Conservation (phyloP, 2,888 invertebrate species). For the Morinoia aosen region DNA sequence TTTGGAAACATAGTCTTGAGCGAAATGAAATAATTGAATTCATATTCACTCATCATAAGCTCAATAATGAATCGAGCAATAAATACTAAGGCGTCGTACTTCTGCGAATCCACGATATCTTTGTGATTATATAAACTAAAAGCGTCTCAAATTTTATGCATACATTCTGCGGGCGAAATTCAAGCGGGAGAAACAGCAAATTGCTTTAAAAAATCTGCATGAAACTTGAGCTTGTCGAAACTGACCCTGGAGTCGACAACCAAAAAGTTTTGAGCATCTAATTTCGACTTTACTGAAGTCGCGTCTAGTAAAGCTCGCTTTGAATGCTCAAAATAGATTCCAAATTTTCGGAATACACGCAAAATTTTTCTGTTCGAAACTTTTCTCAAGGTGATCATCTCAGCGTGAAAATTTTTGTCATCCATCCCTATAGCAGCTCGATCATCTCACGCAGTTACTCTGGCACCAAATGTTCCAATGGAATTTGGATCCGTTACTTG, state of each 20-base stretch:
- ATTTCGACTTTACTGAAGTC: too few species aligned
- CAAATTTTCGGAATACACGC: too few species aligned
- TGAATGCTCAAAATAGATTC: too few species aligned
- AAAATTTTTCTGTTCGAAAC: not conserved
- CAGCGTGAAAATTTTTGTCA: too few species aligned
- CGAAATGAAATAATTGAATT: too few species aligned
- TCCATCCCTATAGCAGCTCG: too few species aligned
- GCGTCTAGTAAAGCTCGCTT: too few species aligned
- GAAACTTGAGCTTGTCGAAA: not conserved
- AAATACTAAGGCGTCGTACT: not conserved
- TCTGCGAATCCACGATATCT: not conserved
- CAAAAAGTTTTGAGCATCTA: too few species aligned
- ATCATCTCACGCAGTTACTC: not conserved
- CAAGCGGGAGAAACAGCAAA: not conserved
- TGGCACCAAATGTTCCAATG: not conserved
- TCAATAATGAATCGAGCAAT: not conserved
- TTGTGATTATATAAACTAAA: not conserved
- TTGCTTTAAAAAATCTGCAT: not conserved
- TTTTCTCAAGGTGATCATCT: too few species aligned
- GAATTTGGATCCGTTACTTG: not conserved
- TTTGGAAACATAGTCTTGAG: too few species aligned
- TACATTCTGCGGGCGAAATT: not conserved
- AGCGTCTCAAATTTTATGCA: not conserved
- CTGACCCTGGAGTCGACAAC: not conserved
- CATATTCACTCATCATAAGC: not conserved